Base-by-base conservation (phyloP, 2,113 vertebrate species). In the Trematomus loennbergii region DNA sequence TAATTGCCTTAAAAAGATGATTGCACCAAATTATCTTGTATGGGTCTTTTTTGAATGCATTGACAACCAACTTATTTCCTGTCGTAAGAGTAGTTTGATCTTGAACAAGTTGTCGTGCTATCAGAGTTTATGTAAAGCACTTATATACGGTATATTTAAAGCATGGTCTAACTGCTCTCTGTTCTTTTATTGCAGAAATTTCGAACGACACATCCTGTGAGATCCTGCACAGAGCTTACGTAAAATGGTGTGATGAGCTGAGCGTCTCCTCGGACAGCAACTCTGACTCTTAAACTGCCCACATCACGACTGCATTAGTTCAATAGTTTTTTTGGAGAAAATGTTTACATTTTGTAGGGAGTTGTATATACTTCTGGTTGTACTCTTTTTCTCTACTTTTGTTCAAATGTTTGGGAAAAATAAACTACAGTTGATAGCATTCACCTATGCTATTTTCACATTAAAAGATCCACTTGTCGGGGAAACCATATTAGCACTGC, bases 191-290 rank as follows among this genome's bases (percentile, higher is more conserved):
- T 87, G 33, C 92, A 96, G 96, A 96, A 18, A 96, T 97, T 61
- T 96, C 95, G 76, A 96, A 96, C 4, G 92, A 92, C 86, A 95
- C 93, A 11, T 91, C 86, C 0, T 89, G 94, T 64, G 95, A 94
- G 78, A 91, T 88, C 50, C 90, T 95, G 76, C 82, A 87, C 75
- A 93, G 62, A 74, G 95, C 94, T 0, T 94, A 91, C 0, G 1
- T 88, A 74, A 93, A 93, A 74, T 95, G 96, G 95, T 88, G 91
- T 17, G 87, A 91, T 68, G 95, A 96, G 16, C 83, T 94, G 63
- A 82, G 87, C 5, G 1, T 75, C 4, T 43, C 81, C 18, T 72
- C 83, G 13, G 72, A 78, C 52, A 49, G 33, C 79, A 78, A 20
- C 64, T 43, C 71, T 58, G 67, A 81, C 10, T 12, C 49, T 40